A percentile compares a stretch with the other conserved stretches of the same genome.
Evolutionary conservation across 2,113 vertebrate species (phyloP).

Genomic region (Oophaga pumilio): DNA sequence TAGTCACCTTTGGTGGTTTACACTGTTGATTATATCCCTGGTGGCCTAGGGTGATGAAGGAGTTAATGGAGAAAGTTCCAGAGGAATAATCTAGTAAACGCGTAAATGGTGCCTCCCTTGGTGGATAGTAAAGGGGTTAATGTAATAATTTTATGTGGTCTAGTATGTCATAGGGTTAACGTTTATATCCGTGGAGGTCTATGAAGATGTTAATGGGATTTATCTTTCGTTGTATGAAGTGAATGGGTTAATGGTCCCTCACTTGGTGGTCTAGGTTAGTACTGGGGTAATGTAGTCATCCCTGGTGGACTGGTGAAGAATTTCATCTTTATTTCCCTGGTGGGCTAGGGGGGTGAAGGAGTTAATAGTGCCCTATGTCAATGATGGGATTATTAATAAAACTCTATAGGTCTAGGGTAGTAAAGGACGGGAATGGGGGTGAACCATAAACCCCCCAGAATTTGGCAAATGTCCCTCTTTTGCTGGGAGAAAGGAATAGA

Average conservation of each 20-base stretch:
- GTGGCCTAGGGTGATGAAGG: neutral
- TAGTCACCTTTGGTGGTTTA: too few species aligned
- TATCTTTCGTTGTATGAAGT: neutral
- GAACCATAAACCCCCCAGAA: neutral
- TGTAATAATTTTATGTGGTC: neutral
- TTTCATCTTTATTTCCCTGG: neutral
- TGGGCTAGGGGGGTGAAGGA: neutral
- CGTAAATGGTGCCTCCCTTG: too few species aligned
- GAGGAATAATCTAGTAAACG: too few species aligned
- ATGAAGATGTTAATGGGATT: neutral
- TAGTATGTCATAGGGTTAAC: neutral
- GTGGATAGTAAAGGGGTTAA: neutral
- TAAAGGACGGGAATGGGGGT: neutral
- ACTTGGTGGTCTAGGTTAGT: neutral
- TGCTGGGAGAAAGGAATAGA: neutral
- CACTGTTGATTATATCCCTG: neutral
- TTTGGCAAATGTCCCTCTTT: neutral
- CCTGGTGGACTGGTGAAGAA: neutral
- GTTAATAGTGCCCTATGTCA: neutral
- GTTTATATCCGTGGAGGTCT: neutral
- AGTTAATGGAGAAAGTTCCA: neutral
- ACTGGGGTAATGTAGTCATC: neutral
- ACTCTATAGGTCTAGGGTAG: neutral
- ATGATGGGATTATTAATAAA: neutral
- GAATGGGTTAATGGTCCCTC: neutral